Conservation (phyloP, 2,888 invertebrate species). For the Gerosis bhagava region DNA sequence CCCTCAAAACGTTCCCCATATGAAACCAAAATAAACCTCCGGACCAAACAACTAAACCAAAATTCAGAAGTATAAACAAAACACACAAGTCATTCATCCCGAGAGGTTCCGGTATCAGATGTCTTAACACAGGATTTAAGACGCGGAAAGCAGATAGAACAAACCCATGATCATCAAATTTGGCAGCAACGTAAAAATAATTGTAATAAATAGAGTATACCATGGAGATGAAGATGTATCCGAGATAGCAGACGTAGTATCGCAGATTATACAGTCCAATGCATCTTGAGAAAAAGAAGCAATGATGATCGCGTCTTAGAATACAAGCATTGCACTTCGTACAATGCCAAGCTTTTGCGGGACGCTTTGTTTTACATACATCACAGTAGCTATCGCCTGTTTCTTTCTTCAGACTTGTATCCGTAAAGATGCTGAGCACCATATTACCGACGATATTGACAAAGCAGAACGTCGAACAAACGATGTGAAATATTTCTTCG, state of each 20-base stretch:
- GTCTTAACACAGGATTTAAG: slow-evolving; percentile 47
- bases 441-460: slow-evolving; percentile 60
- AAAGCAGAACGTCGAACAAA: slow-evolving; percentile 47
- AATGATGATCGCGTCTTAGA: slow-evolving; percentile 91
- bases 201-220: slow-evolving; percentile 86
- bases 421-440: slow-evolving; percentile 47
- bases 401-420: slow-evolving; percentile 42
- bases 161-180: slow-evolving; percentile 43
- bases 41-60: slow-evolving; percentile 46
- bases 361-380: slow-evolving; percentile 85
- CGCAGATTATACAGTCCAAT: slow-evolving; percentile 91
- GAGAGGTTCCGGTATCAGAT: slow-evolving; percentile 40
- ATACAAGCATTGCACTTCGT: slow-evolving; percentile 90
- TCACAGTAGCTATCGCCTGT: slow-evolving; percentile 83
- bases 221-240: slow-evolving; percentile 86
- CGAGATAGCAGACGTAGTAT: slow-evolving; percentile 89
- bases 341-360: slow-evolving; percentile 94
- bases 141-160: slow-evolving; percentile 41
- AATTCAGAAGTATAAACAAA: slow-evolving; percentile 46
- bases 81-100: slow-evolving; percentile 47
- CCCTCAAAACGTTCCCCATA: slow-evolving; percentile 72
- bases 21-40: slow-evolving; percentile 49
- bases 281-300: slow-evolving; percentile 92
- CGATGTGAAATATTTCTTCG: slow-evolving; percentile 44
- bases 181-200: slow-evolving; percentile 81